These are phyloP conservation scores for Phaethon lepturus DNA, from an alignment of 2,113 vertebrate genomes.

Conservation along the genomic window DNA sequence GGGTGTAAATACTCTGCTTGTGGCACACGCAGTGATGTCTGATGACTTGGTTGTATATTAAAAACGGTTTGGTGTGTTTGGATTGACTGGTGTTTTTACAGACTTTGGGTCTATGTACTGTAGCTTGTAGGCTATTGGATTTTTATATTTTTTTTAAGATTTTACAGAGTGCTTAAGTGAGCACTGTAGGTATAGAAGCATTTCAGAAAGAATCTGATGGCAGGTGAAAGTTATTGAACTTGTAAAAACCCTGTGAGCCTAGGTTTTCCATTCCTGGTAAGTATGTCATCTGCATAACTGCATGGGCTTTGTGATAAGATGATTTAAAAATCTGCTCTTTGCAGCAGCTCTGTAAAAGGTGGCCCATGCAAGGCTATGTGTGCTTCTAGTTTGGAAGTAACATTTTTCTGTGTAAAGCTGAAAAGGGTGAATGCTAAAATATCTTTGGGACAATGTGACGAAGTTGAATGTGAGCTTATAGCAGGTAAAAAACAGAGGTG, in stretches of 20 bases:
- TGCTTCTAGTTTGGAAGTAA: background rate
- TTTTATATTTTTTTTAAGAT: background rate
- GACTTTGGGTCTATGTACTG: background rate
- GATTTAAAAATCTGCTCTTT: background rate
- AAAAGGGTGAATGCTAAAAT: background rate
- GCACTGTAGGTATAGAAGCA: background rate
- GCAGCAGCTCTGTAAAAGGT: background rate
- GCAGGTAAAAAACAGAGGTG: background rate
- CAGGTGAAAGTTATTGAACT: background rate
- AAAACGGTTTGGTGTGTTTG: background rate
- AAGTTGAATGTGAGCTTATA: background rate
- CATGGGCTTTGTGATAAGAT: background rate
- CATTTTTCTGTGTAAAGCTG: background rate
- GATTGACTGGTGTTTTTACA: background rate
- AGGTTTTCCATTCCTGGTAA: background rate
- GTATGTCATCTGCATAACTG: background rate
- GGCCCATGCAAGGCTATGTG: background rate
- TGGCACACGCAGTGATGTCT: background rate
- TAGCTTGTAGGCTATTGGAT: background rate
- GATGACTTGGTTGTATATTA: background rate
- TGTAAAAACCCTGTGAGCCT: background rate
- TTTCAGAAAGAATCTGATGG: background rate
- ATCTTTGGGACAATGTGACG: background rate
- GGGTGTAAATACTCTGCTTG: background rate
- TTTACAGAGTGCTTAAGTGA: background rate